Percentiles rank a stretch among this genome's conserved stretches.
Conservation (phyloP, 2,797 vertebrate genomes). For the Scarus forsteni region DNA sequence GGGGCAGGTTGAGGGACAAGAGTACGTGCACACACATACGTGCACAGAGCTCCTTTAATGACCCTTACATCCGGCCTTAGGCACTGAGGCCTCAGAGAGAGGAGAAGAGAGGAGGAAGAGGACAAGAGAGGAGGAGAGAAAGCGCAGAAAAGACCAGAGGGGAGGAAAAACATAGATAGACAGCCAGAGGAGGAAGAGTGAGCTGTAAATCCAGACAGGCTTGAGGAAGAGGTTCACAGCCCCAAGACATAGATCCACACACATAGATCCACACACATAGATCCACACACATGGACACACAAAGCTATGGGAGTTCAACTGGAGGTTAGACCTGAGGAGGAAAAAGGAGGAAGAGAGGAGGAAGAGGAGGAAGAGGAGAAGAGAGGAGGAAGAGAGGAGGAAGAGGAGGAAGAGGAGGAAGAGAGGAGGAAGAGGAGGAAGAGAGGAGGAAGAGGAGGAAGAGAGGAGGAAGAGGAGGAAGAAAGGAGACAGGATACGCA, state of each 20-base stretch:
- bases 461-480: background rate
- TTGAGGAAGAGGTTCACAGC: slow-evolving; percentile 54
- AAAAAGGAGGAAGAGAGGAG: slow-evolving; percentile 13
- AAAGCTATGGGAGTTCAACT: slow-evolving; percentile 67
- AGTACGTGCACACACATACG: slow-evolving; percentile 14
- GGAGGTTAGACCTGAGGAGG: slow-evolving; percentile 76
- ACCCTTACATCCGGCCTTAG: slow-evolving; percentile 72
- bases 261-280: slow-evolving; percentile 6
- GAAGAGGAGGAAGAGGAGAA: slow-evolving; percentile 15
- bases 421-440: slow-evolving; percentile 2
- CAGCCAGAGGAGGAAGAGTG: background rate
- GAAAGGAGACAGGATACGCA: slow-evolving; percentile 14
- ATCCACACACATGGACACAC: slow-evolving; percentile 10
- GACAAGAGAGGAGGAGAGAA: slow-evolving; percentile 24
- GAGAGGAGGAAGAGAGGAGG: background rate
- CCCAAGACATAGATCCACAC: slow-evolving; percentile 15
- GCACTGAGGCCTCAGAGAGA: slow-evolving; percentile 44
- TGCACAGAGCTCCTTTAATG: slow-evolving; percentile 64
- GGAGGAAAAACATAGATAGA: background rate
- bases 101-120: background rate
- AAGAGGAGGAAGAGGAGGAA: slow-evolving; percentile 15
- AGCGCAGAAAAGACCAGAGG: slow-evolving; percentile 12
- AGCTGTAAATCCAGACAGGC: slow-evolving; percentile 41
- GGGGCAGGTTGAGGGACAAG: too few relatives aligned
- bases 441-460: background rate